These are phyloP conservation scores for Pristionchus mayeri DNA, from an alignment of 2,888 invertebrate species.

Conservation along the genomic window DNA sequence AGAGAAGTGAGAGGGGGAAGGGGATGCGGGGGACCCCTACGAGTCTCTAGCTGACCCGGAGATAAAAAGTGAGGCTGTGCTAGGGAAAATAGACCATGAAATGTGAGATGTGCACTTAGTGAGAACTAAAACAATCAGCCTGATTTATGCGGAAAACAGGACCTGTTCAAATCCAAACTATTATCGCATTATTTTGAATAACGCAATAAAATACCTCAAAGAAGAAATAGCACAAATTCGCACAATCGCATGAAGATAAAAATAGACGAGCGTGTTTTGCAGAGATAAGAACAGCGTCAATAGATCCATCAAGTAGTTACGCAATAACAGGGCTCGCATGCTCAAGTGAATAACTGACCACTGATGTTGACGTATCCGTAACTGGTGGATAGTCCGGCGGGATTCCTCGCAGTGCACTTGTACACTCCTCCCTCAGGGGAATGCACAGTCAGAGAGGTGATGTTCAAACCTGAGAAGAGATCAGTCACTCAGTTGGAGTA, in stretches of 20 bases:
- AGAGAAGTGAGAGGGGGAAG: neutral
- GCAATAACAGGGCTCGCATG: too few relatives aligned
- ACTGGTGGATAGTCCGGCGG: slow-evolving; percentile 84
- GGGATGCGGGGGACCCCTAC: neutral
- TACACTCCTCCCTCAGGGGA: slow-evolving; percentile 82
- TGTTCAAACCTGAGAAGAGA: slow-evolving; percentile 59
- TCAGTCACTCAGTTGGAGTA: neutral
- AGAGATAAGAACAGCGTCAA: too few relatives aligned
- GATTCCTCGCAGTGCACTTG: slow-evolving; percentile 91
- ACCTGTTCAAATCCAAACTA: too few relatives aligned
- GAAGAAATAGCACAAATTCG: neutral
- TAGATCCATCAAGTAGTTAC: too few relatives aligned
- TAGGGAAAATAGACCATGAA: neutral
- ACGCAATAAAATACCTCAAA: neutral
- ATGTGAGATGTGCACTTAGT: slow-evolving; percentile 11
- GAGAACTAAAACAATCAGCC: neutral
- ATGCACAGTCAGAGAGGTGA: slow-evolving; percentile 70
- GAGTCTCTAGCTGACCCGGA: neutral
- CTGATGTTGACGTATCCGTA: slow-evolving; percentile 74
- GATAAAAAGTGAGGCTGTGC: neutral
- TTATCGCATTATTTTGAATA: neutral
- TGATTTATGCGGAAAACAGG: neutral
- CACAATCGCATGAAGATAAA: too few relatives aligned
- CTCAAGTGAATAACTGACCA: slow-evolving; percentile 78
- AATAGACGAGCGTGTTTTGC: too few relatives aligned